phyloP scores from a whole-genome alignment of 1,140 invertebrate genomes.

The Zaprionus camerounensis region DNA sequence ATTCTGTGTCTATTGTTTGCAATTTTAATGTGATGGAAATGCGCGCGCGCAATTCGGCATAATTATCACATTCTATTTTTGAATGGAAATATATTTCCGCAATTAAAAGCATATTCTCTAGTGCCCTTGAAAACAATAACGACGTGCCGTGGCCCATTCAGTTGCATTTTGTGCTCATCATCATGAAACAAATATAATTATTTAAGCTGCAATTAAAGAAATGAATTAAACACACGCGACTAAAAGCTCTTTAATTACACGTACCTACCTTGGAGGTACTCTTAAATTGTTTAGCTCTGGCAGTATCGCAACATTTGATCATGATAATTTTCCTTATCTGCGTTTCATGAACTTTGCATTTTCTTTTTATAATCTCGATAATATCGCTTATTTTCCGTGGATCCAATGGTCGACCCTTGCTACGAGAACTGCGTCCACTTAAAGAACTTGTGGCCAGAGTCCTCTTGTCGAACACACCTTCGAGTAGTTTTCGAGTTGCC shows the following conservation, averaged over 20 bases:
- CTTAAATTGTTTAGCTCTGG: background rate
- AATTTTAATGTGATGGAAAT: conserved; percentile 80
- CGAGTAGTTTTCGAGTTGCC: conserved; percentile 15
- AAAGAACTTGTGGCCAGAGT: conserved; percentile 15
- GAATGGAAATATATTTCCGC: conserved; percentile 65
- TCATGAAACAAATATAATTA: conserved; percentile 20
- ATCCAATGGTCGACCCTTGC: background rate
- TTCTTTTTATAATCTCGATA: background rate
- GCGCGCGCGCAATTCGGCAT: conserved; percentile 67
- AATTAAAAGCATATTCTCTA: conserved; percentile 78
- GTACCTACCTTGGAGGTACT: background rate
- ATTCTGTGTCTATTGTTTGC: conserved; percentile 58
- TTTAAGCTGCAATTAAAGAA: conserved; percentile 57
- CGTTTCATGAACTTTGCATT: background rate
- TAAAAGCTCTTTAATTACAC: background rate
- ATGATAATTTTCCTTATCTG: conserved; percentile 9
- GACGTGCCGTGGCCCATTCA: conserved; percentile 19
- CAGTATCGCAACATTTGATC: conserved; percentile 11
- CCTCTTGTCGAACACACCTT: conserved; percentile 27
- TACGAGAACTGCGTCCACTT: background rate
- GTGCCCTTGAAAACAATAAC: conserved; percentile 64
- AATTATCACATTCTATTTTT: conserved; percentile 74
- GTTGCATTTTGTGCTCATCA: conserved; percentile 47
- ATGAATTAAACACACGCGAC: conserved; percentile 15
- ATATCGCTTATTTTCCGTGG: conserved; percentile 25